phyloP scores from a whole-genome alignment of 1,140 invertebrate species.

The Planococcus citri region DNA sequence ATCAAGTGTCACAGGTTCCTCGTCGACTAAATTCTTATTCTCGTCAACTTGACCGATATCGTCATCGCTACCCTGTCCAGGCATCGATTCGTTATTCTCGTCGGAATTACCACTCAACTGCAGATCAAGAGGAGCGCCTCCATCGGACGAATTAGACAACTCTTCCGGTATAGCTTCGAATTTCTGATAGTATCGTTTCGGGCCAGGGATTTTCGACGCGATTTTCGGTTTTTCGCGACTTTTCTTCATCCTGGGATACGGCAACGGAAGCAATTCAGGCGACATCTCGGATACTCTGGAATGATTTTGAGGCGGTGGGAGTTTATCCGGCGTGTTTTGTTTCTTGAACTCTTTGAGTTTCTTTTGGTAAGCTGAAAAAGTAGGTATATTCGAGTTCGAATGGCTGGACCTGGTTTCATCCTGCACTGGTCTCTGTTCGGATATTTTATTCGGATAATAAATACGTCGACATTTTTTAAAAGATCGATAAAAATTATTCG shows the following conservation, averaged over 20 bases:
- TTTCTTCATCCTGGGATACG: background rate
- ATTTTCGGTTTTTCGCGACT: background rate
- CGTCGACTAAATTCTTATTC: constrained; percentile 11
- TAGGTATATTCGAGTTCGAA: background rate
- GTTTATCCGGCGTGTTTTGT: background rate
- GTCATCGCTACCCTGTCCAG: background rate
- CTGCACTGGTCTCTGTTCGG: background rate
- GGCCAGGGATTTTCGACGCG: constrained; percentile 9
- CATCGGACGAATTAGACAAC: constrained; percentile 14
- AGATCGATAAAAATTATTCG: background rate
- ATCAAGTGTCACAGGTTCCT: too few species aligned
- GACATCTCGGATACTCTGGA: background rate
- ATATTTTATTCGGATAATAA: background rate
- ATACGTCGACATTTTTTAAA: background rate
- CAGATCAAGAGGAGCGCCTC: background rate
- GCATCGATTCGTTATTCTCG: background rate
- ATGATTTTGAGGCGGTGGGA: background rate
- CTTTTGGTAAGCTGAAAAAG: background rate
- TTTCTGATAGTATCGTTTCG: constrained; percentile 23
- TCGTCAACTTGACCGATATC: constrained; percentile 19
- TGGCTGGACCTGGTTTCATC: background rate
- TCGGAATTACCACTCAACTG: background rate
- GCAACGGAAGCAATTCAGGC: background rate
- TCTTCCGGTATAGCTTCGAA: constrained; percentile 30
- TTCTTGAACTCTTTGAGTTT: background rate